Percentiles rank a stretch among this genome's conserved stretches.
Evolutionary conservation across 2,797 vertebrate species (phyloP).

Genomic region (Karalla daura): DNA sequence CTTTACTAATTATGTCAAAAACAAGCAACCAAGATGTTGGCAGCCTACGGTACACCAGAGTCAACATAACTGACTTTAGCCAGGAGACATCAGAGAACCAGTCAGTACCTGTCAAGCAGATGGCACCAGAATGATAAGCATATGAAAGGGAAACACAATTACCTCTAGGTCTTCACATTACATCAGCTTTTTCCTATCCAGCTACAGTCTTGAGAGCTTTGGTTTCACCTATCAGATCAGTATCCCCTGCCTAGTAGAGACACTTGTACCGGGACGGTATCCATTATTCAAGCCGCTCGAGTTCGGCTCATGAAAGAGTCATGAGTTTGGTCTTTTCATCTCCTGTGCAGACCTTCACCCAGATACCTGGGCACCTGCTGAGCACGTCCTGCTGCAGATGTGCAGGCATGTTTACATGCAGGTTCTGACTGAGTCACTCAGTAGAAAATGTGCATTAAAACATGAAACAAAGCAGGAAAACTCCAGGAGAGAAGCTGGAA

Average conservation of each 20-base stretch:
- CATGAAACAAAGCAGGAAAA: background rate
- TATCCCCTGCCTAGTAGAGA: conserved; percentile 59
- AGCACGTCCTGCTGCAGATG: background rate
- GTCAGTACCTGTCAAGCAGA: background rate
- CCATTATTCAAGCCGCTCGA: conserved; percentile 78
- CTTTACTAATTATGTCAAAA: no score
- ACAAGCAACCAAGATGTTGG: background rate
- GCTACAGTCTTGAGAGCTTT: conserved; percentile 24
- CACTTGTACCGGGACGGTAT: conserved; percentile 56
- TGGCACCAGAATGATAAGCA: background rate
- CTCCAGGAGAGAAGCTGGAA: background rate
- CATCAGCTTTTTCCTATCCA: conserved; percentile 9
- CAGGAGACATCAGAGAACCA: background rate
- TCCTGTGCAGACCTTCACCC: conserved; percentile 24
- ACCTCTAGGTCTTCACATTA: conserved; percentile 12
- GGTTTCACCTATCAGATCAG: conserved; percentile 76
- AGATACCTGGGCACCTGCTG: background rate
- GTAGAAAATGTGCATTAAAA: background rate
- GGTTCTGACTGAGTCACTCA: background rate
- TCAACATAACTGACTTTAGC: background rate
- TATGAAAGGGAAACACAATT: background rate
- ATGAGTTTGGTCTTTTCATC: conserved; percentile 66
- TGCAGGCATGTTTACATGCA: background rate
- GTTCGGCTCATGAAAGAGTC: conserved; percentile 70
- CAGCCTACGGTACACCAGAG: background rate